Percentiles rank a stretch among this genome's conserved stretches.
These are phyloP conservation scores for Nephrotoma appendiculata DNA, from an alignment of 2,888 invertebrate species.

Conservation along the genomic window DNA sequence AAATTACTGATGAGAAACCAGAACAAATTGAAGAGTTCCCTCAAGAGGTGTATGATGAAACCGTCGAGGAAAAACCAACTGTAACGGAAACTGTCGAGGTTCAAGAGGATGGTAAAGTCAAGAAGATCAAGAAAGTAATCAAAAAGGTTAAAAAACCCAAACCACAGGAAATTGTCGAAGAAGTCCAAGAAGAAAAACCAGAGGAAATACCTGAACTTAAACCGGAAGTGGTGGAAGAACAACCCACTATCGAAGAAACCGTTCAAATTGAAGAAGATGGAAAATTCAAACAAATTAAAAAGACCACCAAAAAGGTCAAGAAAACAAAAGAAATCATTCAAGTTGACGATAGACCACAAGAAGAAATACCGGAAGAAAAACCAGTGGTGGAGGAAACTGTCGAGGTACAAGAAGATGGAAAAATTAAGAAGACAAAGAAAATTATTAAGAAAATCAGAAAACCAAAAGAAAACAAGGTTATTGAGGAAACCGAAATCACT, in stretches of 20 bases:
- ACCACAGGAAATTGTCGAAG: not conserved
- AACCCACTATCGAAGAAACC: not conserved
- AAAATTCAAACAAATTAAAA: not conserved
- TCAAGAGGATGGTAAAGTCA: not conserved
- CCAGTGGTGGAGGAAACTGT: not conserved
- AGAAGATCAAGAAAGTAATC: not conserved
- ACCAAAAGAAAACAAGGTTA: constrained; percentile 1
- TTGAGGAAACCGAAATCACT: constrained; percentile 22
- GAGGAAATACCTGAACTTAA: not conserved
- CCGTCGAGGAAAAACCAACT: not conserved
- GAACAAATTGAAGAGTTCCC: not conserved
- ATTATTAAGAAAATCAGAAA: not conserved
- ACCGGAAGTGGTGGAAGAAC: not conserved
- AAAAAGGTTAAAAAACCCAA: not conserved
- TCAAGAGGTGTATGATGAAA: not conserved
- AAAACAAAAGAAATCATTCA: not conserved
- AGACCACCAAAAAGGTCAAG: not conserved
- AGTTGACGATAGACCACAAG: not conserved
- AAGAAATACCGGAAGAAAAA: not conserved
- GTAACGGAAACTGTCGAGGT: not conserved
- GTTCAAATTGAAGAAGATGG: not conserved
- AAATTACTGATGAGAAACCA: not conserved
- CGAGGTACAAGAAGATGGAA: not conserved
- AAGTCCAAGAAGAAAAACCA: not conserved
- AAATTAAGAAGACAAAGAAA: not conserved